Evolutionary conservation across 2,888 invertebrate genomes (phyloP), one percentile per base, ranked within the genome.

Genomic region (Latrodectus hesperus): DNA sequence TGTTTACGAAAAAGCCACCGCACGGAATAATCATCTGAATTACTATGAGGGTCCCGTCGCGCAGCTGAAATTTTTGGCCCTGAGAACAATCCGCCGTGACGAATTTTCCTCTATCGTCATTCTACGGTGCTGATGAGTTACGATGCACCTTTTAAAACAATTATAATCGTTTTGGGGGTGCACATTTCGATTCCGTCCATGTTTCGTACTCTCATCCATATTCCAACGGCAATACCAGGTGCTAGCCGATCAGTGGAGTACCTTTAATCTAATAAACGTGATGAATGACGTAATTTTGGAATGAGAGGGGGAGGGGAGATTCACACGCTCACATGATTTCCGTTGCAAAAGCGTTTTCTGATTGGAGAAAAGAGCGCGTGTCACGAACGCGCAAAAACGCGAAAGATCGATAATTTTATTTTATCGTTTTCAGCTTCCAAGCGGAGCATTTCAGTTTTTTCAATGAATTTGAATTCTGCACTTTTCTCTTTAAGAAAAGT

Each of bases 321-420:
- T 12, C 14, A 16, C 60, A 60, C 60, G 60, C 14, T 60, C 60
- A 60, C 60, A n/a, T 60, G 60, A 60, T 60, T 60, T 60, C 60
- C 60, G 60, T 60, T 60, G 60, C 6, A 60, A 60, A 60, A 60
- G 10, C 16, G 60, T 16, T 11, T 60, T 60, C 60, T 60, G 14
- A 60, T 60, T 60, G 60, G 60, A 16, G 60, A 60, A 60, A n/a
- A 60, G 60, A 60, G n/a, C 60, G 60, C n/a, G 60, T 60, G 60
- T 60, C 60, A 60, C n/a, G 60, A 60, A 60, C 12, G 60, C 60
- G 60, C 60, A 60, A 60, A 60, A 60, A 60, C 60, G 60, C 60
- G 10, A 60, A 60, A 60, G 60, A 60, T 60, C 60, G 60, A 60
- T 60, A 60, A 10, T 38, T 60, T 60, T 60, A 60, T 9, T 60